Conservation (phyloP, 2,113 vertebrate genomes). For the Dipodomys ordii region DNA sequence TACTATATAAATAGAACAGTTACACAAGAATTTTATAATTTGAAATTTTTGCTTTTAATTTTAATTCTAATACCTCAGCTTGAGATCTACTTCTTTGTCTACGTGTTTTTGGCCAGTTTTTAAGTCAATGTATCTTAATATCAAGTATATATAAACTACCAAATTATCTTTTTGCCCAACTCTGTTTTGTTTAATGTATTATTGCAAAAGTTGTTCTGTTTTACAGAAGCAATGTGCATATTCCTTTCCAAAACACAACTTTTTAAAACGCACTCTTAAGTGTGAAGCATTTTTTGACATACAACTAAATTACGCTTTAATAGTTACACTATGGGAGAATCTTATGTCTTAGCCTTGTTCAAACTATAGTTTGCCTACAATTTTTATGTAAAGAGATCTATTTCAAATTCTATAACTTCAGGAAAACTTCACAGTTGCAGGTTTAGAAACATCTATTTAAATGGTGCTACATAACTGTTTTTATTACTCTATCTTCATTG, state of each 20-base stretch:
- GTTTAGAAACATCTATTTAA: slow-evolving; percentile 25
- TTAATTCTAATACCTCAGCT: slow-evolving; percentile 14
- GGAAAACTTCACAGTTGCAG: not conserved
- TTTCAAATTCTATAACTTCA: not conserved
- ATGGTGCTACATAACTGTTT: not conserved
- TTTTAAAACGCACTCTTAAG: not conserved
- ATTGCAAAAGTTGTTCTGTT: not conserved
- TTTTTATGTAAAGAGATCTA: slow-evolving; percentile 10
- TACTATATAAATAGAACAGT: not conserved
- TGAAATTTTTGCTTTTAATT: slow-evolving; percentile 44
- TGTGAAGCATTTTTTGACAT: slow-evolving; percentile 1
- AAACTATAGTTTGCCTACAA: slow-evolving; percentile 7
- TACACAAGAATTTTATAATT: not conserved
- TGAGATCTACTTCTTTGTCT: not conserved
- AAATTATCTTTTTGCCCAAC: slow-evolving; percentile 35
- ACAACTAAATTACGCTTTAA: not conserved
- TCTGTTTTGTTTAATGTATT: slow-evolving; percentile 24
- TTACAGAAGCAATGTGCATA: not conserved
- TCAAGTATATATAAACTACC: slow-evolving; percentile 33
- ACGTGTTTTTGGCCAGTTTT: not conserved
- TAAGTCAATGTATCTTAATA: slow-evolving; percentile 44
- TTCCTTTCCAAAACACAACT: slow-evolving; percentile 14
- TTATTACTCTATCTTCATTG: too few relatives aligned
- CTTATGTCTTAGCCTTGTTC: not conserved
- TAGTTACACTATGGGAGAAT: not conserved